These are phyloP conservation scores for Zeugodacus cucurbitae DNA, from an alignment of 1,140 invertebrate genomes.

Conservation along the genomic window DNA sequence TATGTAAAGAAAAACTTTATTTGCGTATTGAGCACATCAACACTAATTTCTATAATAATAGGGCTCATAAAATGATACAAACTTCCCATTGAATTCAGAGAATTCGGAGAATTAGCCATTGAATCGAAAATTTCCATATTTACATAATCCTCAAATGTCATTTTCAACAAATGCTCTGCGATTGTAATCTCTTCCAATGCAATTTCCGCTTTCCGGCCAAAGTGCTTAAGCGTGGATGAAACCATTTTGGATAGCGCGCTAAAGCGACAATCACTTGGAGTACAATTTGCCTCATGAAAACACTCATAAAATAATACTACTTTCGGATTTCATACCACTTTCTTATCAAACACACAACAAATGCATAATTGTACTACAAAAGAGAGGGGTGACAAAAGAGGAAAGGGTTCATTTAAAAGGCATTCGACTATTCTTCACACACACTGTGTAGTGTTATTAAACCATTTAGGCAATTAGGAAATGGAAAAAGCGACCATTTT, in stretches of 20 bases:
- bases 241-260: no score
- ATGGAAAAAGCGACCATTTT: background rate
- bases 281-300: no score
- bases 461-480: background rate
- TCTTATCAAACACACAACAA: no score
- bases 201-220: background rate
- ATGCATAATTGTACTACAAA: no score
- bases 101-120: background rate
- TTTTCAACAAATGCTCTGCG: background rate
- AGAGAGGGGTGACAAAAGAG: no score
- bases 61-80: background rate
- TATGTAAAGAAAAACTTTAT: background rate
- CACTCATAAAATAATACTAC: no score
- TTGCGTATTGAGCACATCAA: background rate
- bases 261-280: no score
- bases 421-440: no score
- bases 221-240: background rate
- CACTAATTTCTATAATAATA: background rate
- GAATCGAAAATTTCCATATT: background rate
- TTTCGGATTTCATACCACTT: no score
- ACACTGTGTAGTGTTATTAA: background rate
- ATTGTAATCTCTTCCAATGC: background rate
- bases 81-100: background rate
- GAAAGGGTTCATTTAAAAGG: background rate
- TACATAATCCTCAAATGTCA: slow-evolving; percentile 5